Percentiles rank a stretch among this genome's conserved stretches.
Evolutionary conservation across 2,888 invertebrate genomes (phyloP).

Genomic region (Mesopsocus fuscifrons): DNA sequence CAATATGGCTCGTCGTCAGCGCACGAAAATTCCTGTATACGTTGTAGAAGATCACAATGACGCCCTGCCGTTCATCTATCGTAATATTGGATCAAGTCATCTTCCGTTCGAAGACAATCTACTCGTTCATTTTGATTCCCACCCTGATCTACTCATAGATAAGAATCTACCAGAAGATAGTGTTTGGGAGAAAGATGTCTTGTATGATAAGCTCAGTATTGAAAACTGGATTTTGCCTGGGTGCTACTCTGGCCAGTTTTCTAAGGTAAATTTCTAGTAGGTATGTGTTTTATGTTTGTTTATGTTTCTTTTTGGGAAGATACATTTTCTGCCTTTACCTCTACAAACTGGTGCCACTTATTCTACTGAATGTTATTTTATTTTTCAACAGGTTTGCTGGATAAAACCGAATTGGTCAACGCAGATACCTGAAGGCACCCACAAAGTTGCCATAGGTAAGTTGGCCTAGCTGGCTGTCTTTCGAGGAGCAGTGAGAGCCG

Average conservation of each 20-base stretch:
- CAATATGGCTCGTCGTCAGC: slow-evolving; percentile 20
- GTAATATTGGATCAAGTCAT: slow-evolving; percentile 59
- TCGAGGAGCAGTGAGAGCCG: too few relatives aligned
- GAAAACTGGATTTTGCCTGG: slow-evolving; percentile 90
- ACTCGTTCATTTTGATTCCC: slow-evolving; percentile 76
- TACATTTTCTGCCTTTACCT: too few relatives aligned
- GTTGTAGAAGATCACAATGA: slow-evolving; percentile 67
- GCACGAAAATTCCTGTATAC: slow-evolving; percentile 50
- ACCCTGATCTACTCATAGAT: slow-evolving; percentile 79
- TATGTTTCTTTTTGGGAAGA: too few relatives aligned
- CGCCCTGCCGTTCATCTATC: slow-evolving; percentile 55
- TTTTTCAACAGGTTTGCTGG: not conserved
- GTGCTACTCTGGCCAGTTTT: slow-evolving; percentile 65
- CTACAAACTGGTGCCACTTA: too few relatives aligned
- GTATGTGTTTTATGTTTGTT: too few relatives aligned
- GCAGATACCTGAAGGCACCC: slow-evolving; percentile 53
- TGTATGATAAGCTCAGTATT: slow-evolving; percentile 51
- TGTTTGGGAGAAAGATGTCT: slow-evolving; percentile 49
- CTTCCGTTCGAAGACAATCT: slow-evolving; percentile 56
- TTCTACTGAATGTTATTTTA: too few relatives aligned
- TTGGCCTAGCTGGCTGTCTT: too few relatives aligned
- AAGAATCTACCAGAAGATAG: slow-evolving; percentile 51
- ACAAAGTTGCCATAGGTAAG: slow-evolving; percentile 55
- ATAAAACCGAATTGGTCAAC: slow-evolving; percentile 71
- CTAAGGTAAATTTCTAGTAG: not conserved